These are phyloP conservation scores for Dysidea cf. avara DNA, from an alignment of 37 sponge, comb jelly and placozoan genomes.

Conservation along the genomic window DNA sequence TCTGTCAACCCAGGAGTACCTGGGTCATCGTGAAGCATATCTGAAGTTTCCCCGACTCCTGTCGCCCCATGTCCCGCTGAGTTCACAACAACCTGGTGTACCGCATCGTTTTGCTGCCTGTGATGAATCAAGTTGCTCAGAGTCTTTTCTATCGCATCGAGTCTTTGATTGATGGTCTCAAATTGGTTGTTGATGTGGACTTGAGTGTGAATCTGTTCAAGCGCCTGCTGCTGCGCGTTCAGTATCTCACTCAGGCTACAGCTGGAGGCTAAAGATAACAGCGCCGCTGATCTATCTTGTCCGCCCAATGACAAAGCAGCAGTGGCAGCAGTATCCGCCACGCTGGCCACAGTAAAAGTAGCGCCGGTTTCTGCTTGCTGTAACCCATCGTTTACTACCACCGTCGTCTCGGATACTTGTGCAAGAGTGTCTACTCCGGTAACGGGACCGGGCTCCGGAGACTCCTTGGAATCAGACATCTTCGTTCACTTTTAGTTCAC, in stretches of 20 bases:
- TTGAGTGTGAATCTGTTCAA: constrained; percentile 83
- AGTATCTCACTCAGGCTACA: constrained; percentile 80
- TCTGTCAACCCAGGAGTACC: constrained; percentile 6
- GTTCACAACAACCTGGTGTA: constrained; percentile 18
- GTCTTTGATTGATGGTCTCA: constrained; percentile 78
- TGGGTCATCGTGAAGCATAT: constrained; percentile 37
- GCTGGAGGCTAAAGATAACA: constrained; percentile 67
- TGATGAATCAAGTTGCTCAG: constrained; percentile 79
- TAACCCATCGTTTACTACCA: too few species aligned
- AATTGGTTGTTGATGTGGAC: constrained; percentile 78
- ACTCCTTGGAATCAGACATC: too few species aligned
- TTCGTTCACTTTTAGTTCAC: too few species aligned
- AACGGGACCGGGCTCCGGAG: too few species aligned
- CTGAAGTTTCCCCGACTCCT: constrained; percentile 10
- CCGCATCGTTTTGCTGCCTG: constrained; percentile 68
- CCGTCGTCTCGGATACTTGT: too few species aligned
- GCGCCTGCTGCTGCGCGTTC: constrained; percentile 83
- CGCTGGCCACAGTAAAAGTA: too few species aligned
- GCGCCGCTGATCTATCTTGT: constrained; percentile 38
- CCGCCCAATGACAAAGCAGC: too few species aligned
- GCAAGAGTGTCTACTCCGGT: too few species aligned
- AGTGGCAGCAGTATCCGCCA: too few species aligned
- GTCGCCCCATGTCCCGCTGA: constrained; percentile 8
- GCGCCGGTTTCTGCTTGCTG: too few species aligned
- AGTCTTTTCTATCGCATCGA: constrained; percentile 81